Base-by-base conservation (phyloP, 2,888 invertebrate genomes). In the Ferrisia virgata region DNA sequence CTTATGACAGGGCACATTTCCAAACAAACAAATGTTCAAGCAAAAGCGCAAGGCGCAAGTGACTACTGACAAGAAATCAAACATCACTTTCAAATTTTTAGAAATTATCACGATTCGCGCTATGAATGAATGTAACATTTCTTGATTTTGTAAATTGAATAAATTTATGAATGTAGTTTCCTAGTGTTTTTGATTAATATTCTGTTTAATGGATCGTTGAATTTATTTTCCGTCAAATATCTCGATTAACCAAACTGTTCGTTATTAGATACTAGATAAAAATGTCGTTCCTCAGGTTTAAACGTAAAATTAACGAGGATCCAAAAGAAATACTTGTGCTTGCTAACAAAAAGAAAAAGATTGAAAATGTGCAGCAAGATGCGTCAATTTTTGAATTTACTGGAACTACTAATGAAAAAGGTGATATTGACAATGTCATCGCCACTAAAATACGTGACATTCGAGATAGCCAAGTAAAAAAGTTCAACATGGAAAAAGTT, bases 231-330 rank as follows among this genome's bases (percentile, higher is more conserved):
- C n/a, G n/a, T n/a, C n/a, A n/a, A n/a, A n/a, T n/a, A n/a, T n/a
- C 8, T 36, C 36, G 36, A 36, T 53, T 22, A 11, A n/a, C n/a
- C 22, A 22, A 53, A 47, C n/a, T 13, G 3, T 3, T 47, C 15
- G n/a, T n/a, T n/a, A n/a, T n/a, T 47, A 15, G 11, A n/a, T n/a
- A 0, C 47, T 5, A n/a, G 2, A 2, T 1, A 0, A 22, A 53
- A 18, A 83, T 83, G 83, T 83, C 83, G 31, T 83, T 83, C 18
- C 15, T 83, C 11, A 39, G 39, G 33, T 31, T 83, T 2, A 83
- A 83, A 47, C 83, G 83, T 76, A 83, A 76, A 31, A 64, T 40
- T 25, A 43, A 31, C 25, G 83, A 83, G 2, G 83, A 83, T 47
- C 72, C 83, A 1, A 83, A 76, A 76, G 83, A 83, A 76, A 39